Percentiles rank a stretch among this genome's conserved stretches.
Evolutionary conservation across 2,797 vertebrate genomes (phyloP).

Genomic region (Rallus crepitans): DNA sequence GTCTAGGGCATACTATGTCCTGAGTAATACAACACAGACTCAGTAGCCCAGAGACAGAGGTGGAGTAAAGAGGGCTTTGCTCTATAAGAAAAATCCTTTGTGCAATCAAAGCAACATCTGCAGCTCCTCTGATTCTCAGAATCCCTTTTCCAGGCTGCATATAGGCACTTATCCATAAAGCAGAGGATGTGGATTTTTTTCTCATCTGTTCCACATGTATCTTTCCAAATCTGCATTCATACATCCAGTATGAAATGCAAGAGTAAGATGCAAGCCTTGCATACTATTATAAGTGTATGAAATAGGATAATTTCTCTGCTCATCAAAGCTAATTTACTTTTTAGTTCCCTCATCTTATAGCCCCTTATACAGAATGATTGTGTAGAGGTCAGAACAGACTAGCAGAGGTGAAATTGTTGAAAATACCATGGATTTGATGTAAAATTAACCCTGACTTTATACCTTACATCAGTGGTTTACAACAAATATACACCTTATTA

Average conservation of each 20-base stretch:
- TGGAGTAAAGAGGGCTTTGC: background rate
- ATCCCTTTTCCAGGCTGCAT: background rate
- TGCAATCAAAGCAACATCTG: background rate
- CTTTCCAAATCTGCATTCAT: background rate
- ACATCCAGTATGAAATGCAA: background rate
- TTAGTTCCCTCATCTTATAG: background rate
- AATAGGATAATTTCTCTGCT: background rate
- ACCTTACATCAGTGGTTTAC: background rate
- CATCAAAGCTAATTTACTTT: background rate
- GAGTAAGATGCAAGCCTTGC: background rate
- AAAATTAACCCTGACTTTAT: background rate
- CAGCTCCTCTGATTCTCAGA: background rate
- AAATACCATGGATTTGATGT: background rate
- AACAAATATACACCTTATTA: background rate
- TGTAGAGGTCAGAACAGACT: background rate
- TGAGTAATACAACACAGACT: background rate
- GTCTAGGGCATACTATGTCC: background rate
- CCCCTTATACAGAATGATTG: background rate
- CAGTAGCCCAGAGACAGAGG: background rate
- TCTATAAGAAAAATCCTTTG: background rate
- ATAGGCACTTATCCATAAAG: background rate
- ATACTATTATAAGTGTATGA: background rate
- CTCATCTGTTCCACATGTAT: background rate
- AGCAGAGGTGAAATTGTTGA: background rate
- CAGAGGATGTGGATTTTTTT: background rate